phyloP scores from a whole-genome alignment of 2,797 vertebrate species.

The Toxotes lorentzi region DNA sequence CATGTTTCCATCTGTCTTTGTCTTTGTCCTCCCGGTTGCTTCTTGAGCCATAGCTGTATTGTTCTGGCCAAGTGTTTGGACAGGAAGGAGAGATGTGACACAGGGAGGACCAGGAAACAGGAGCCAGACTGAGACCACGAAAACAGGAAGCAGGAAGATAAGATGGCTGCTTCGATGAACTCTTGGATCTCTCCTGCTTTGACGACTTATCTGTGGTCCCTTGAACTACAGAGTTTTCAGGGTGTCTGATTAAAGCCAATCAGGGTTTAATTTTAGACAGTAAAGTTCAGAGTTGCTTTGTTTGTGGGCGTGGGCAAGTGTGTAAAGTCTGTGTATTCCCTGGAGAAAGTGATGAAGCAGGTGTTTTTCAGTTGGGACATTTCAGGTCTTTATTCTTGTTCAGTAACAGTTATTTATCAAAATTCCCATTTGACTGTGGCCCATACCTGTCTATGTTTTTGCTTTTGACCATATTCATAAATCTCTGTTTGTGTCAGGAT shows the following conservation, averaged over 20 bases:
- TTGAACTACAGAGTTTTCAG: slow-evolving; percentile 48
- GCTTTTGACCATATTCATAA: slow-evolving; percentile 31
- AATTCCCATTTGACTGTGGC: background rate
- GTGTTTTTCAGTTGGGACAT: background rate
- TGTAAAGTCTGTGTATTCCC: background rate
- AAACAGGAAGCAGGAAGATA: slow-evolving; percentile 87
- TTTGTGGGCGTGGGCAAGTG: background rate
- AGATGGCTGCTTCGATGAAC: slow-evolving; percentile 73
- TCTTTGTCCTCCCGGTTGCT: slow-evolving; percentile 37
- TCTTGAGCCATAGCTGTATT: slow-evolving; percentile 62
- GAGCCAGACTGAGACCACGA: slow-evolving; percentile 63
- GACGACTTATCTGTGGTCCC: slow-evolving; percentile 41
- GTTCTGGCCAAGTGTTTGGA: slow-evolving; percentile 76
- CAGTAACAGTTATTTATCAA: background rate
- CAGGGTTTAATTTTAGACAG: slow-evolving; percentile 31
- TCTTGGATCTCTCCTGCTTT: slow-evolving; percentile 57
- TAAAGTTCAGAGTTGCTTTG: slow-evolving; percentile 9
- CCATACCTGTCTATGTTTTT: slow-evolving; percentile 2
- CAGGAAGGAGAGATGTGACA: slow-evolving; percentile 83
- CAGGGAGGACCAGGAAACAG: slow-evolving; percentile 77
- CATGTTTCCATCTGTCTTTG: slow-evolving; percentile 37
- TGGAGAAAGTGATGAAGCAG: slow-evolving; percentile 8
- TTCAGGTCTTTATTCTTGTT: background rate
- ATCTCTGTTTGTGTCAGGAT: slow-evolving; percentile 67
- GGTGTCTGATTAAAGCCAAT: slow-evolving; percentile 18